phyloP scores from a whole-genome alignment of 1,140 invertebrate species.

The Metopolophium dirhodum region DNA sequence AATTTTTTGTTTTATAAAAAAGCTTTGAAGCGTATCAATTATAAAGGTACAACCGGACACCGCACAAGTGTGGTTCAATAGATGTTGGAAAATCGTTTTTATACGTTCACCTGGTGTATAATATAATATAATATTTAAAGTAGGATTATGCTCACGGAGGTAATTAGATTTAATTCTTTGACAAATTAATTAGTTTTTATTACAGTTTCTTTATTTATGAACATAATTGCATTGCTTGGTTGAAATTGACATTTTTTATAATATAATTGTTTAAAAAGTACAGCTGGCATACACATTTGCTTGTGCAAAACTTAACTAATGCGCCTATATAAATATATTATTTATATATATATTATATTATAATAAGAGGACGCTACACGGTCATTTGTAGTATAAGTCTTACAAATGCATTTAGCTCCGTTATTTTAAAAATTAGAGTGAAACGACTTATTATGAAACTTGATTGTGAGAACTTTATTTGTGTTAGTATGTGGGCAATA shows the following conservation, averaged over 20 bases:
- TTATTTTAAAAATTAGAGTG: no score
- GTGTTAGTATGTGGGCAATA: no score
- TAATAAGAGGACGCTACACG: no score
- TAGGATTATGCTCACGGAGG: background rate
- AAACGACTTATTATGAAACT: no score
- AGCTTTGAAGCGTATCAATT: constrained; percentile 8
- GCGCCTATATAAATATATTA: background rate
- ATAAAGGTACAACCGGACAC: background rate
- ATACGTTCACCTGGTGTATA: background rate
- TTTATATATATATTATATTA: no score
- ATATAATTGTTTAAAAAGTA: background rate
- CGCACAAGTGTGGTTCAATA: background rate
- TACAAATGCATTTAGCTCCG: no score
- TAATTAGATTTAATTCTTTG: background rate
- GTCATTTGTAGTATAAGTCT: no score
- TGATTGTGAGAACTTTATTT: no score
- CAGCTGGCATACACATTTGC: background rate
- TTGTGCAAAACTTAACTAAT: background rate
- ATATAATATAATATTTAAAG: constrained; percentile 10
- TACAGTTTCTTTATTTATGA: background rate
- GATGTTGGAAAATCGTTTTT: background rate
- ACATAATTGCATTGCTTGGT: background rate
- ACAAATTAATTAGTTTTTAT: constrained; percentile 5
- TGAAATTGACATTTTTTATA: background rate
- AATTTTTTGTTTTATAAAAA: background rate